Evolutionary conservation across 2,797 vertebrate species (phyloP).

Genomic region (Coregonus suidteri): DNA sequence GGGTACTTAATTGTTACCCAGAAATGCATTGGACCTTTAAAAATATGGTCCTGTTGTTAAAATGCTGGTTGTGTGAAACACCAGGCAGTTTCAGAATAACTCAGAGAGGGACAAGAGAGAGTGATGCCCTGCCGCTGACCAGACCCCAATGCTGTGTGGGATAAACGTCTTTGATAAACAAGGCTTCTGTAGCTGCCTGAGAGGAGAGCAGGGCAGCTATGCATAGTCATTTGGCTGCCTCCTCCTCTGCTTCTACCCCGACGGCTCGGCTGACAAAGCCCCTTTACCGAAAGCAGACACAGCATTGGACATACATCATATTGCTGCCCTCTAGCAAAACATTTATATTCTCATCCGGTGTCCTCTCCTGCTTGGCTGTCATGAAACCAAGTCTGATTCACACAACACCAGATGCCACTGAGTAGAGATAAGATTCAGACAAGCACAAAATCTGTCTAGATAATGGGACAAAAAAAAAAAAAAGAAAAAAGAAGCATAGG

Average conservation of each 20-base stretch:
- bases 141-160: too few species aligned
- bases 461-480: not conserved
- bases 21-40: too few species aligned
- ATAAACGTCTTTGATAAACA: not conserved
- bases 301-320: constrained; percentile 57
- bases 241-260: constrained; percentile 61
- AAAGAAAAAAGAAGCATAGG: not conserved
- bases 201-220: constrained; percentile 50
- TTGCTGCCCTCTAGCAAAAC: constrained; percentile 14
- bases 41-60: not conserved
- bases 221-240: constrained; percentile 62
- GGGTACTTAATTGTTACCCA: too few species aligned
- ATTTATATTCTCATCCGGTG: not conserved
- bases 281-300: constrained; percentile 52
- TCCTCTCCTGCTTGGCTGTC: constrained; percentile 15
- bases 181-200: not conserved
- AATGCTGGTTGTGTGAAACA: not conserved
- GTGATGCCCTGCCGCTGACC: too few species aligned
- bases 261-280: constrained; percentile 52
- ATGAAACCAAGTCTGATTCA: not conserved
- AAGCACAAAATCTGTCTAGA: not conserved
- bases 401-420: not conserved
- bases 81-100: not conserved
- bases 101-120: not conserved
- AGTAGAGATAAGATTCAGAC: not conserved